These are phyloP conservation scores for Doris montereyensis DNA, from an alignment of 2,888 invertebrate genomes.

Conservation along the genomic window DNA sequence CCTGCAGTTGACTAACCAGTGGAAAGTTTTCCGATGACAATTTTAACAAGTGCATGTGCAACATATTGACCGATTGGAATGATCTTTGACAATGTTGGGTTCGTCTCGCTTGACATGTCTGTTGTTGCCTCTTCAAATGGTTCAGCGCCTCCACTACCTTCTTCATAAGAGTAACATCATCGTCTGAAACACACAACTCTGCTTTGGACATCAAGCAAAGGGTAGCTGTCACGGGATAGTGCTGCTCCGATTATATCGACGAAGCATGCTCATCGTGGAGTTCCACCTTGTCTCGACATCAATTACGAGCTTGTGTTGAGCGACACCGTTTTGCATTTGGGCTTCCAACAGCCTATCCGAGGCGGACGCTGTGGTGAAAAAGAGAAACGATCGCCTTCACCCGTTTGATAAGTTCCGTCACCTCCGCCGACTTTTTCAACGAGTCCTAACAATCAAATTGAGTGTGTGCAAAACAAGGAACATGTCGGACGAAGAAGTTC, in stretches of 20 bases:
- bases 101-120: not conserved
- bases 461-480: conserved; percentile 3
- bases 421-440: not conserved
- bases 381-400: not conserved
- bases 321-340: not conserved
- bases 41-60: not conserved
- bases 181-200: not conserved
- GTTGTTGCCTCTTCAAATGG: not conserved
- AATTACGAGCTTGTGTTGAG: not conserved
- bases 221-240: not conserved
- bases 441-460: not conserved
- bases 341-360: not conserved
- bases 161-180: not conserved
- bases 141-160: not conserved
- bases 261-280: conserved; percentile 8
- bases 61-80: not conserved
- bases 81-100: not conserved
- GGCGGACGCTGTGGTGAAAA: not conserved
- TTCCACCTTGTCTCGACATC: conserved; percentile 9
- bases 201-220: not conserved
- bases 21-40: not conserved
- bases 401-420: not conserved
- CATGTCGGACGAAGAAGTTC: not conserved
- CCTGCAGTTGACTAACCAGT: not conserved
- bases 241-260: not conserved